phyloP scores from a whole-genome alignment of 2,113 vertebrate species.

The Plecturocebus donacophilus region DNA sequence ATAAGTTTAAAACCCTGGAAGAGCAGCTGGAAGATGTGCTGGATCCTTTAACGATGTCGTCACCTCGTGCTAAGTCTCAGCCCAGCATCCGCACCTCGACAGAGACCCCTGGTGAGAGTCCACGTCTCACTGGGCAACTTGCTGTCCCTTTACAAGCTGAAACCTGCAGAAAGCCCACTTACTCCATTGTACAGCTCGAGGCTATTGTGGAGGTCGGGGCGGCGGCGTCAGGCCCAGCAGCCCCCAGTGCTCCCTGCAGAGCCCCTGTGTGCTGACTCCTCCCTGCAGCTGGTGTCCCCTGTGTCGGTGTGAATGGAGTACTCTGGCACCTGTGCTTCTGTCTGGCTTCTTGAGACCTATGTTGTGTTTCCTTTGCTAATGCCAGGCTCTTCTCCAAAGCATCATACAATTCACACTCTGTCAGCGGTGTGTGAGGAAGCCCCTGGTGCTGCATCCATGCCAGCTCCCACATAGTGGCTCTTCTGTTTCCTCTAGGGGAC shows the following conservation, averaged over 20 bases:
- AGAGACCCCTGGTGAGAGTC: slow-evolving; percentile 75
- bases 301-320: neutral
- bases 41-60: neutral
- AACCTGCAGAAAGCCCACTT: neutral
- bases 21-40: slow-evolving; percentile 69
- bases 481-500: neutral
- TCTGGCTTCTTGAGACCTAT: neutral
- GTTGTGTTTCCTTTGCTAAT: neutral
- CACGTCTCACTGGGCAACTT: fast-evolving
- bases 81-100: slow-evolving; percentile 53
- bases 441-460: fast-evolving
- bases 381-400: neutral
- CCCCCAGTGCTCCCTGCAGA: neutral
- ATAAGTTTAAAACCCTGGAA: slow-evolving; percentile 76
- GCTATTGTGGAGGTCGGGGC: fast-evolving
- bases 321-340: fast-evolving
- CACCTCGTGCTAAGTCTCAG: slow-evolving; percentile 61
- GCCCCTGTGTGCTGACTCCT: neutral
- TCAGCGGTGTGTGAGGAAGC: fast-evolving
- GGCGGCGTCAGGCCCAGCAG: neutral
- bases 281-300: neutral
- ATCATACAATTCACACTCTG: neutral
- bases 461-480: fast-evolving
- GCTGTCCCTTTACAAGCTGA: neutral
- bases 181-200: neutral